Evolutionary conservation across 1,140 invertebrate genomes (phyloP), one percentile per base, ranked within the genome.

Genomic region (Tachypleus tridentatus): DNA sequence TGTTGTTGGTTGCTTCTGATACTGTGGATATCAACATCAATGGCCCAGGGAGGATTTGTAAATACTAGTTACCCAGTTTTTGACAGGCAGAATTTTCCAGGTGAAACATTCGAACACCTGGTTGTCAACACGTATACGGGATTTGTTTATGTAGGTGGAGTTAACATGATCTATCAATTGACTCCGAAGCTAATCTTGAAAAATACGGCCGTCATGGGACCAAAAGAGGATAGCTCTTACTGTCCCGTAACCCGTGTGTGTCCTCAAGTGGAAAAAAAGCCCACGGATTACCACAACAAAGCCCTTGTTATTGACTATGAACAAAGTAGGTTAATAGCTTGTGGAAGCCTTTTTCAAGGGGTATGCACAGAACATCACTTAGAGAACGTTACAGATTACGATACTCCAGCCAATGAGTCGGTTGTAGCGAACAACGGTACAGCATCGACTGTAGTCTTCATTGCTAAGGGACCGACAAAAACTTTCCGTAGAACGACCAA

Each of bases 391-490:
- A 87, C 88, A 48, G 84, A 87, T 73, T 83, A 86, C 52, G 81
- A 85, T 57, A 82, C 85, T 68, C 86, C 87, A 72, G 85, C 89
- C 3, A 85, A 85, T 59, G 89, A 92, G 75, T 87, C 93, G 3
- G 91, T 98, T 4, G 94, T 96, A 4, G 92, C 96, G 0, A 98
- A 97, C 76, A 95, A 96, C 79, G 88, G 83, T 50, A 91, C 86
- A 49, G 89, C 94, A 0, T 96, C 94, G 0, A 97, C 95, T 5
- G 92, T 98, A 51, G 94, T 92, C 51, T 97, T 98, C 77, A 96
- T 98, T 69, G 93, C 93, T 0, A 92, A 92, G 0, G 93, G 94
- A 0, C 93, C 93, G 47, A 63, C 62, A 54, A 65, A 61, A 51
- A 63, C 69, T 74, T 78, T 81, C 52, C 89, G 90, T 3, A 87